Evolutionary conservation across 2,888 invertebrate genomes (phyloP), one percentile per base, ranked within the genome.

Genomic region (Aphelenchoides bicaudatus): DNA sequence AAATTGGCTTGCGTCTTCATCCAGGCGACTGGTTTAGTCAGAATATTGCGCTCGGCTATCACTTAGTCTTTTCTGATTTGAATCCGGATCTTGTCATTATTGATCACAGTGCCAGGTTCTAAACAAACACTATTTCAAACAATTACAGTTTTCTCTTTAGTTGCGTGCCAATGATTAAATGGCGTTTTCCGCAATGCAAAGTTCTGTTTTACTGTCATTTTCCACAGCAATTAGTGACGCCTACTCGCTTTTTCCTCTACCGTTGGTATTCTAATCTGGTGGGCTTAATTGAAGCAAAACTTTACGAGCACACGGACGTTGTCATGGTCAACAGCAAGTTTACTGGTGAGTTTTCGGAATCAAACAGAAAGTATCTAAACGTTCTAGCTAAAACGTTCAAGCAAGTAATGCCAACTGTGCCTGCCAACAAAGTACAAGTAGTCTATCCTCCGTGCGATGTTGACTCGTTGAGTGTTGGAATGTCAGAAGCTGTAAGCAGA

Each of bases 271-370:
- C 75, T 5, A 65, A 62, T n/a, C 50, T 73, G 39, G 74, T 77
- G 37, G 73, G 74, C 52, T 54, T 74, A 27, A 64, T 78, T 39
- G 77, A 77, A 53, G 82, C 81, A 65, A 74, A 69, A 27, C 80
- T 83, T 2, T 83, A 82, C 50, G 81, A 81, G 25, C 75, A 80
- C 73, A 81, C 82, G 30, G 80, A 83, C 65, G 66, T 75, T 58
- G 74, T 83, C 31, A 75, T 83, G 48, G 83, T 83, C 16, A 83
- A 83, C 70, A 82, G 82, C 66, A 77, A 81, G 63, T 83, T 82
- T 70, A 83, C 83, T 61, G 81, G 82, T 82, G 63, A 39, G 47
- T 49, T 30, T n/a, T 16, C 13, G 16, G 16, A 34, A 34, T 13
- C 13, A 34, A 34, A 34, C 34, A 46, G 16, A 46, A 46, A 16